Evolutionary conservation across 2,888 invertebrate genomes (phyloP).

Genomic region (Microctonus hyperodae): DNA sequence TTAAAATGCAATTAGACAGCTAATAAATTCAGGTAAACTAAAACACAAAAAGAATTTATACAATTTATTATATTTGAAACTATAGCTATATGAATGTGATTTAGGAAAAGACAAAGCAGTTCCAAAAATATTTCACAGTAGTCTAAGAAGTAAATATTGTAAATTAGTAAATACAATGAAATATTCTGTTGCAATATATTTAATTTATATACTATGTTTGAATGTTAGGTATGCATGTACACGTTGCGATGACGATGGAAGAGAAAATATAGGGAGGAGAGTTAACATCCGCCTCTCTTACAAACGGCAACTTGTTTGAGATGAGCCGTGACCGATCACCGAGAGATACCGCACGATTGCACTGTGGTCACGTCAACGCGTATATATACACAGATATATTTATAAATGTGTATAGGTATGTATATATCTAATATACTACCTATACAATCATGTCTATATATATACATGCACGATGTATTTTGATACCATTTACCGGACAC

Average conservation of each 20-base stretch:
- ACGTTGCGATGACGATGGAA: not conserved
- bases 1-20: no score
- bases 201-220: not conserved
- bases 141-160: no score
- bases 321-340: conserved; percentile 33
- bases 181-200: no score
- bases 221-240: not conserved
- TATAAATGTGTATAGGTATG: not conserved
- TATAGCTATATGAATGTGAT: no score
- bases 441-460: no score
- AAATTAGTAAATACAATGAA: no score
- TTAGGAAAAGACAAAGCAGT: no score
- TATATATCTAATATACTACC: no score
- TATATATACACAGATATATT: not conserved
- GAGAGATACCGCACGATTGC: conserved; percentile 25
- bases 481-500: conserved; percentile 35
- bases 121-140: no score
- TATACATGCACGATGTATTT: not conserved
- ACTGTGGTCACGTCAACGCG: conserved; percentile 28
- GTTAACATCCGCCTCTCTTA: conserved; percentile 13
- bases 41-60: no score
- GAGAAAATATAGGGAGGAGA: not conserved
- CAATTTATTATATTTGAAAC: no score
- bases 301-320: conserved; percentile 27
- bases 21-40: no score